A percentile compares a stretch with the other conserved stretches of the same genome.
These are phyloP conservation scores for Anarrhichthys ocellatus DNA, from an alignment of 2,113 vertebrate genomes.

Conservation along the genomic window DNA sequence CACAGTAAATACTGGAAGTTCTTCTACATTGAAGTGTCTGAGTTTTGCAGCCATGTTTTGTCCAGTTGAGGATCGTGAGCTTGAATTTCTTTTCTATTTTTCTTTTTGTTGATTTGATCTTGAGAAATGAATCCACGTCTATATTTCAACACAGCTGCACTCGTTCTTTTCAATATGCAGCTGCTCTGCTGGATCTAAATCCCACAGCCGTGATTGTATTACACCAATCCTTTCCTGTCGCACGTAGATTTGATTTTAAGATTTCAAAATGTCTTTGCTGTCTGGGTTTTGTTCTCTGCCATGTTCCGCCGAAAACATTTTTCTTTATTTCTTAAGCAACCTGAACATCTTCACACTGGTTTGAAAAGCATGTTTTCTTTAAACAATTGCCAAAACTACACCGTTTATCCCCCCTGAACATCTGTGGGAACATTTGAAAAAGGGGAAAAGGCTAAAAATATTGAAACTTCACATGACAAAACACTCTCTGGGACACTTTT, in stretches of 20 bases:
- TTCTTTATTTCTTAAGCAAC: neutral
- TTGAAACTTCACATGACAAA: too few species aligned
- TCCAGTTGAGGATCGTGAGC: neutral
- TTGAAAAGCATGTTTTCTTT: neutral
- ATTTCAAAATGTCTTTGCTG: neutral
- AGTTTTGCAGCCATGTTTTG: neutral
- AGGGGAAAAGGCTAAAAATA: neutral
- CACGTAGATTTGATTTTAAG: neutral
- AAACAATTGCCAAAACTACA: too few species aligned
- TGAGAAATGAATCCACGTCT: neutral
- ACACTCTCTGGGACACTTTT: neutral
- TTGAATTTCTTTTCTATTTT: neutral
- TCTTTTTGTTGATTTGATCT: neutral
- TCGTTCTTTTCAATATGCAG: neutral
- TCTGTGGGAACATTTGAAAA: neutral
- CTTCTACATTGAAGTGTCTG: neutral
- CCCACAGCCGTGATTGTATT: neutral
- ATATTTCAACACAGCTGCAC: neutral
- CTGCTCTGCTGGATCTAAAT: slow-evolving; percentile 10
- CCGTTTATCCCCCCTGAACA: neutral
- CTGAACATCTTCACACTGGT: neutral
- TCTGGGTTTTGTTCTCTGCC: neutral
- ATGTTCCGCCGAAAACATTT: neutral
- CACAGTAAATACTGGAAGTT: slow-evolving; percentile 1
- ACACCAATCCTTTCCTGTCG: neutral